A percentile compares a stretch with the other conserved stretches of the same genome.
Conservation (phyloP, 2,113 vertebrate species). For the Serinus canaria region DNA sequence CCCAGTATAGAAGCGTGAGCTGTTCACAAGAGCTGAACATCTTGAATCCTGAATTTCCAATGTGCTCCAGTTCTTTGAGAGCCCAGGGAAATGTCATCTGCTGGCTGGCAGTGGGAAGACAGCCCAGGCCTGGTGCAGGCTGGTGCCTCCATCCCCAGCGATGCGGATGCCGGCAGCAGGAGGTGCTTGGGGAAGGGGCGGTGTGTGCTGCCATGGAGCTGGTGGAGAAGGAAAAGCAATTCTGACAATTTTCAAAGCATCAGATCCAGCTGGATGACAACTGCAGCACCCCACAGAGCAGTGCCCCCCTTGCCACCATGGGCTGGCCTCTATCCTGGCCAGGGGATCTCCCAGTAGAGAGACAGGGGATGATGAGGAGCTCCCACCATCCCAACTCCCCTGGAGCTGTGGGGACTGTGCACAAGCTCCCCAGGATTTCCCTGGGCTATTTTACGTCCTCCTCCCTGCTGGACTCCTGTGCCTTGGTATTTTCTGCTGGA, state of each 20-base stretch:
- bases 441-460: not conserved
- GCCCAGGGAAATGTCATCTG: conserved; percentile 4
- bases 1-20: conserved; percentile 36
- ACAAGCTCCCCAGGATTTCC: not conserved
- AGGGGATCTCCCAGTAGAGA: not conserved
- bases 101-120: not conserved
- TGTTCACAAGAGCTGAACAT: conserved; percentile 33
- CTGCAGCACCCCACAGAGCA: not conserved
- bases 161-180: not conserved
- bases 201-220: not conserved
- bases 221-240: not conserved
- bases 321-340: not conserved
- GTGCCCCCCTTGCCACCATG: fast-evolving
- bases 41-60: conserved; percentile 29
- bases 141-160: not conserved
- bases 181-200: not conserved
- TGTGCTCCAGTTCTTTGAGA: not conserved
- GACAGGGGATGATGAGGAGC: fast-evolving
- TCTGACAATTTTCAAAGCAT: not conserved
- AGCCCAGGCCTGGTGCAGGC: not conserved
- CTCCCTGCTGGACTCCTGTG: not conserved
- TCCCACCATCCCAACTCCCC: not conserved
- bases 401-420: fast-evolving
- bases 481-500: not conserved
- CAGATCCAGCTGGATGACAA: not conserved